phyloP scores from a whole-genome alignment of 2,888 invertebrate genomes.

The Pristionchus fissidentatus region DNA sequence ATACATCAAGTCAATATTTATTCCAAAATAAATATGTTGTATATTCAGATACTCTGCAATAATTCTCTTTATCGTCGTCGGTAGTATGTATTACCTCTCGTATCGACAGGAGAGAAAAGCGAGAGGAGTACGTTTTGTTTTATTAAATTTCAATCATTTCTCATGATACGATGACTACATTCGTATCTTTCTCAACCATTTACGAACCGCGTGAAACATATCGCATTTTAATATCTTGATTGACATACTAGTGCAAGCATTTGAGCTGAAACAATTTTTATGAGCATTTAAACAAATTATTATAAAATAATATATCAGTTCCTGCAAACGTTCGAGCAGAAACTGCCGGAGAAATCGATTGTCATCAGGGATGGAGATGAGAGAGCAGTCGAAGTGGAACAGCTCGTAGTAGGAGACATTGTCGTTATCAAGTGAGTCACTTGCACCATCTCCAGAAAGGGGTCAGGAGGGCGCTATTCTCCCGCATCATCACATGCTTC shows the following conservation, averaged over 20 bases:
- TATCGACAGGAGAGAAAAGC: constrained; percentile 74
- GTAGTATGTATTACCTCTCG: constrained; percentile 69
- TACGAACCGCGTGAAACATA: no score
- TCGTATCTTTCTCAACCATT: no score
- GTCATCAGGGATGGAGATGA: constrained; percentile 91
- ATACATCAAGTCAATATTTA: no score
- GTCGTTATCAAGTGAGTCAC: constrained; percentile 64
- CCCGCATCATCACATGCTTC: no score
- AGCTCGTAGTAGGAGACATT: constrained; percentile 75
- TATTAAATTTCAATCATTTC: not conserved
- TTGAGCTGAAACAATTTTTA: no score
- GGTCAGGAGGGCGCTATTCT: no score
- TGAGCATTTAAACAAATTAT: no score
- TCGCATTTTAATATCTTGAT: no score
- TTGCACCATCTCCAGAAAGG: not conserved
- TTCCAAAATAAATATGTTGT: not conserved
- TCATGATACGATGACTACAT: no score
- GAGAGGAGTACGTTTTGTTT: constrained; percentile 57
- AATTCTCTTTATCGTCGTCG: constrained; percentile 70
- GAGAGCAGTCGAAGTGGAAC: constrained; percentile 77
- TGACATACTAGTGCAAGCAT: no score
- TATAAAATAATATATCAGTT: no score
- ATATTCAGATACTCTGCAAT: constrained; percentile 62
- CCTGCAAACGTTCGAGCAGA: constrained; percentile 66
- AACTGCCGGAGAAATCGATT: constrained; percentile 67